Conservation (phyloP, 2,797 vertebrate species). For the Ispidina picta region DNA sequence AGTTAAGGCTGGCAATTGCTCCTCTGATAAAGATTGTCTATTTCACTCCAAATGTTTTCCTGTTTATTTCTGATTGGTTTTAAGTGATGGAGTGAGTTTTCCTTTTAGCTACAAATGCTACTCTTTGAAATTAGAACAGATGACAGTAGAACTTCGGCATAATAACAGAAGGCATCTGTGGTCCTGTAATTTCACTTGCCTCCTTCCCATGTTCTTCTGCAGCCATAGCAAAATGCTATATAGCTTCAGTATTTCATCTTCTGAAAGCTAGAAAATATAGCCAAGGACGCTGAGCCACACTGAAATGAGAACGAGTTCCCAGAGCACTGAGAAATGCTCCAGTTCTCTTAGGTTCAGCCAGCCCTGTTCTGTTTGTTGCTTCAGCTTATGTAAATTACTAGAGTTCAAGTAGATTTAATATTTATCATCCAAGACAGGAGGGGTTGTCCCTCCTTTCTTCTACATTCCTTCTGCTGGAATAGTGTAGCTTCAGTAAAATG, state of each 20-base stretch:
- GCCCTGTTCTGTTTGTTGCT: constrained; percentile 60
- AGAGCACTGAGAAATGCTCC: constrained; percentile 20
- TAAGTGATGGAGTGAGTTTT: constrained; percentile 19
- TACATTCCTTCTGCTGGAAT: constrained; percentile 18
- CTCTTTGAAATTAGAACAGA: constrained; percentile 10
- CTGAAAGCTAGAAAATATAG: constrained; percentile 48
- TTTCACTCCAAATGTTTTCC: background rate
- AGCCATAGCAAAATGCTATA: background rate
- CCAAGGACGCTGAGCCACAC: background rate
- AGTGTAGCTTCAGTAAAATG: constrained; percentile 32
- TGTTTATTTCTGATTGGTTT: constrained; percentile 24
- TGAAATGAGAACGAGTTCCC: constrained; percentile 38
- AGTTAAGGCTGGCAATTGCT: background rate
- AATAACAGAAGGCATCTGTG: background rate
- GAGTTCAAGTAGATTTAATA: constrained; percentile 57
- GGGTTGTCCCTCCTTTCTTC: constrained; percentile 17
- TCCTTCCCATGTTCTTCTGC: constrained; percentile 2
- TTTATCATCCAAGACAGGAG: constrained; percentile 57
- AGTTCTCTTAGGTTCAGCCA: constrained; percentile 59
- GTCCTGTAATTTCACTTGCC: constrained; percentile 10
- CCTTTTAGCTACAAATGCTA: background rate
- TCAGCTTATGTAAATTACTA: constrained; percentile 57
- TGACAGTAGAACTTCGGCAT: constrained; percentile 9
- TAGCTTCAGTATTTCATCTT: constrained; percentile 29
- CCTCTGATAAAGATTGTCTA: background rate